A percentile compares a stretch with the other conserved stretches of the same genome.
These are phyloP conservation scores for Scelioninae gen. 1 DNA, from an alignment of 2,888 invertebrate genomes.

Conservation along the genomic window DNA sequence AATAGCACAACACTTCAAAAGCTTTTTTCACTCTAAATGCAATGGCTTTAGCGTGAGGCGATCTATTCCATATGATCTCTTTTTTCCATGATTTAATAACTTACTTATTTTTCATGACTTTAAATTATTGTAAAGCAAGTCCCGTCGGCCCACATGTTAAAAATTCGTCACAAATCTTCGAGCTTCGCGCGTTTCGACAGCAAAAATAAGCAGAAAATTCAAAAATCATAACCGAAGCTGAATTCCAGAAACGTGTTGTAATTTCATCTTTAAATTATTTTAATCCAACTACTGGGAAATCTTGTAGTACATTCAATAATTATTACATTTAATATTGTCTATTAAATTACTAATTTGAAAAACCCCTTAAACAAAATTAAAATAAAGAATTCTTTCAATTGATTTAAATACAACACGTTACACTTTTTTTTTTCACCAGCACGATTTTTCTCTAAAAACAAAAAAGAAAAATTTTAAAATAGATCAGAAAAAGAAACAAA, in stretches of 20 bases:
- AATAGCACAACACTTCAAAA: slow-evolving; percentile 25
- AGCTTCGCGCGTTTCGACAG: slow-evolving; percentile 66
- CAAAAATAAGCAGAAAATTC: slow-evolving; percentile 60
- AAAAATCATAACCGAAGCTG: slow-evolving; percentile 44
- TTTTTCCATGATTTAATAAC: too few relatives aligned
- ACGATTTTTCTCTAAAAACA: slow-evolving; percentile 45
- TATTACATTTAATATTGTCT: too few relatives aligned
- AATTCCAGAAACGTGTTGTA: slow-evolving; percentile 39
- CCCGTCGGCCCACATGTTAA: slow-evolving; percentile 29
- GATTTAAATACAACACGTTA: slow-evolving; percentile 31
- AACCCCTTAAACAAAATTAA: too few relatives aligned
- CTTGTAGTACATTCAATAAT: too few relatives aligned
- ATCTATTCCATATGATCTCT: slow-evolving; percentile 11
- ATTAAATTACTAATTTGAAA: too few relatives aligned
- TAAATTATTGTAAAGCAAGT: slow-evolving; percentile 27
- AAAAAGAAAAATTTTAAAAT: slow-evolving; percentile 19
- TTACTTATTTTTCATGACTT: neutral
- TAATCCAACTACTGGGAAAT: neutral
- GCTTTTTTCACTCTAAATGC: slow-evolving; percentile 37
- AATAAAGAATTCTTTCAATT: neutral
- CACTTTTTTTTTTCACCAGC: slow-evolving; percentile 28
- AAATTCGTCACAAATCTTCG: slow-evolving; percentile 57
- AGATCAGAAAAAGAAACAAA: slow-evolving; percentile 17
- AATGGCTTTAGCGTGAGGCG: slow-evolving; percentile 39
- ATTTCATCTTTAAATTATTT: slow-evolving; percentile 21